Base-by-base conservation (phyloP, 2,797 vertebrate species). In the Rhodeus uyekii region DNA sequence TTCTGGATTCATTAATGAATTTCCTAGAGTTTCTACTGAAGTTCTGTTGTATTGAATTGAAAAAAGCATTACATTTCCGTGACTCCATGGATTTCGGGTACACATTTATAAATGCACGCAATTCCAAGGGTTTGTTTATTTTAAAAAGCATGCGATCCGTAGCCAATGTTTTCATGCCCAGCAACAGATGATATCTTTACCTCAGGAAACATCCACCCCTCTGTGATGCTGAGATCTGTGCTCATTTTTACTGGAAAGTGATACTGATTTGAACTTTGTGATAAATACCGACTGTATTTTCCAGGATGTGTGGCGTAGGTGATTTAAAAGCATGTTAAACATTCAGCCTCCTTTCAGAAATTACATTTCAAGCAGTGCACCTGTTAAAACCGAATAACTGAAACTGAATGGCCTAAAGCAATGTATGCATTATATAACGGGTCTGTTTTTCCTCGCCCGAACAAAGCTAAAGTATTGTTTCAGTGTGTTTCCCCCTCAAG, bases 341-440 rank as follows among this genome's bases (percentile, higher is more conserved):
- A 87, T 84, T 82, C 77, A 79, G n/a, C 90, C 88, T 89, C 90
- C 10, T 4, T 73, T 89, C 86, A 87, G 68, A 92, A 93, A 91
- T 89, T 67, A 89, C 42, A 92, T 92, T 91, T 91, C 89, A 87
- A 65, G 78, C 91, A 50, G 87, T 27, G 83, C 92, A 87, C 91
- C 93, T 94, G 93, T 90, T 89, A 91, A 91, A 91, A 91, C 89
- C 90, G 84, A 88, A 81, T 85, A 91, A 90, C 91, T 48, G 46
- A 55, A 55, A 55, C 50, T 89, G 84, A 88, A 82, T 84, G 55
- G 89, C 77, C 86, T 90, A 90, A 90, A 86, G 88, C 90, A 87
- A 88, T 8, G 87, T 74, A 58, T 86, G n/a, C 87, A 50, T 61
- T 16, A 22, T 36, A 80, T 65, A 22, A 87, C 82, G 16, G 77